phyloP scores from a whole-genome alignment of 2,888 invertebrate species.

The Apamea epomidion region DNA sequence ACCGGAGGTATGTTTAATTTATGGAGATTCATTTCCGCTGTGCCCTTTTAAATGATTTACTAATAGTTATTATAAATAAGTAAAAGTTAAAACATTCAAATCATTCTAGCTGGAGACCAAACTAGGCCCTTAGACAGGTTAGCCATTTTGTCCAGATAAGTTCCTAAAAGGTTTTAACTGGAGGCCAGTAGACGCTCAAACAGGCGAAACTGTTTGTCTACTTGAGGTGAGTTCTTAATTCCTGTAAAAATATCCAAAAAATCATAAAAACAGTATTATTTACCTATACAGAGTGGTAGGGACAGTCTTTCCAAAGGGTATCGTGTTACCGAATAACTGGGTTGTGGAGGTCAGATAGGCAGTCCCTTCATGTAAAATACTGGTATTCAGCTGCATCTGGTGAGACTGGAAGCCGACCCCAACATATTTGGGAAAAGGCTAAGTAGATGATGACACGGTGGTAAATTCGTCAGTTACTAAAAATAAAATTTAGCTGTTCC shows the following conservation, averaged over 20 bases:
- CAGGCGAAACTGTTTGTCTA: no score
- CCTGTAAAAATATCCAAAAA: neutral
- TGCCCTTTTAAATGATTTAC: conserved; percentile 6
- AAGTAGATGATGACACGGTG: no score
- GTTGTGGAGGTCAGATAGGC: no score
- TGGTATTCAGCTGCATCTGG: no score
- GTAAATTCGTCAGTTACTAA: no score
- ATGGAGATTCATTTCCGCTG: conserved; percentile 38
- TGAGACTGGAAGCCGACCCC: no score
- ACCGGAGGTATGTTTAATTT: conserved; percentile 9
- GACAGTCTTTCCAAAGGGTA: no score
- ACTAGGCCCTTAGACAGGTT: neutral
- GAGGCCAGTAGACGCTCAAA: no score
- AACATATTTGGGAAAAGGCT: no score
- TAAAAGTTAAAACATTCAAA: neutral
- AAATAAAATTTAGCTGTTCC: no score
- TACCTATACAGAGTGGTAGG: neutral
- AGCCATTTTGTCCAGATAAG: neutral
- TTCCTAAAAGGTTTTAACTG: neutral
- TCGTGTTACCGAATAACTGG: no score
- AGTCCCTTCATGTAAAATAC: no score
- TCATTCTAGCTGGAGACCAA: neutral
- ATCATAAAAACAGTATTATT: neutral
- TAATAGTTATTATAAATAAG: neutral
- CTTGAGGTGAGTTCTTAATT: neutral